Conservation (phyloP, 2,888 invertebrate genomes). For the Orgyia antiqua region DNA sequence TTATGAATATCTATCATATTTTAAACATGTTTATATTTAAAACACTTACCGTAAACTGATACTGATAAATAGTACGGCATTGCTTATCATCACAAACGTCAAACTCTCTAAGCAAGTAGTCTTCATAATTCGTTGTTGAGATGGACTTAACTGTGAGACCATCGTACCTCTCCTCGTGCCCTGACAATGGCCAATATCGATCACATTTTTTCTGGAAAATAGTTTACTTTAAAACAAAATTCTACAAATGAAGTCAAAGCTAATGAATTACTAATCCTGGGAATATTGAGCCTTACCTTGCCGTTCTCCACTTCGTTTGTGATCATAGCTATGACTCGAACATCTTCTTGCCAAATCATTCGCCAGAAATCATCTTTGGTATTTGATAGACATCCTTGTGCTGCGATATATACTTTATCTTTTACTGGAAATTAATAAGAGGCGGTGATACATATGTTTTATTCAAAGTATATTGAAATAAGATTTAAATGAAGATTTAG, state of each 20-base stretch:
- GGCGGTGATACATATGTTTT: too few species aligned
- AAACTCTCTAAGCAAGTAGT: conserved; percentile 93
- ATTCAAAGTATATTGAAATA: too few species aligned
- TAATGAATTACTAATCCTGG: too few species aligned
- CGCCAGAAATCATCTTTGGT: conserved; percentile 97
- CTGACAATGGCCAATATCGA: conserved; percentile 95
- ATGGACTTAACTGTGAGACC: conserved; percentile 85
- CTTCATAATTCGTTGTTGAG: conserved; percentile 86
- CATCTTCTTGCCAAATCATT: conserved; percentile 99
- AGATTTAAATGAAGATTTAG: too few species aligned
- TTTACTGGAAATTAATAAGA: conserved; percentile 47
- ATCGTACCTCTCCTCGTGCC: conserved; percentile 84
- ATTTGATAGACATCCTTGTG: conserved; percentile 94
- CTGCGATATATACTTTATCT: conserved; percentile 88
- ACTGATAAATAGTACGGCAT: conserved; percentile 54
- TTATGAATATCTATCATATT: too few species aligned
- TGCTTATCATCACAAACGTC: conserved; percentile 41
- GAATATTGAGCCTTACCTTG: too few species aligned
- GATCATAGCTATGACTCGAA: conserved; percentile 98
- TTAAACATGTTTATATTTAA: too few species aligned
- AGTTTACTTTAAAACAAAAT: background rate
- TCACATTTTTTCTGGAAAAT: conserved; percentile 86
- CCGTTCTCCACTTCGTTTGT: conserved; percentile 97
- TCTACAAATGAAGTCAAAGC: too few species aligned
- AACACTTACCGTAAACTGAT: conserved; percentile 59